A percentile compares a stretch with the other conserved stretches of the same genome.
These are phyloP conservation scores for Rhinopomastus cyanomelas DNA, from an alignment of 2,113 vertebrate genomes.

Conservation along the genomic window DNA sequence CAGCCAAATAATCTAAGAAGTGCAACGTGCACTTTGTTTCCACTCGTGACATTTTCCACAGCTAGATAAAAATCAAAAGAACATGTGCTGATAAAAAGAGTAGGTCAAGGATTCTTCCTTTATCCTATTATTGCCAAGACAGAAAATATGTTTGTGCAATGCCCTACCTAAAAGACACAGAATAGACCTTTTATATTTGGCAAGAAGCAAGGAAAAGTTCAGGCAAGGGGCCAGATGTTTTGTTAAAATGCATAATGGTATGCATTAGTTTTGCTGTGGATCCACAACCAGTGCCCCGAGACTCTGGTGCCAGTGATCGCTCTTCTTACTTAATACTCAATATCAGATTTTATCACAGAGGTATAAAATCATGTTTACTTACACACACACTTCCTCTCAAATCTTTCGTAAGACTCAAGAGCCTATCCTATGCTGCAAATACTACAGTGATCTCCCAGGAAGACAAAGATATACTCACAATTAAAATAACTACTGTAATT, in stretches of 20 bases:
- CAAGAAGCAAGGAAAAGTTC: constrained; percentile 54
- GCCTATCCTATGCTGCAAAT: background rate
- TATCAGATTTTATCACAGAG: background rate
- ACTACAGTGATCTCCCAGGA: background rate
- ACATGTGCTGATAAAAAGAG: background rate
- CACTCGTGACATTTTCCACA: constrained; percentile 37
- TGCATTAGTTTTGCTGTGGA: background rate
- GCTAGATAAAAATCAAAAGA: constrained; percentile 49
- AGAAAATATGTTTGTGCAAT: constrained; percentile 40
- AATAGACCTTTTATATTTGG: constrained; percentile 42
- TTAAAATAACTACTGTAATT: background rate
- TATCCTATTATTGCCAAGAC: constrained; percentile 20
- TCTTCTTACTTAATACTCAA: background rate
- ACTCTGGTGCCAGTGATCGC: background rate
- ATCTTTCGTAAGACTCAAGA: background rate
- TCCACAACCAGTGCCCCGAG: background rate
- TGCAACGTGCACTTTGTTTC: constrained; percentile 40
- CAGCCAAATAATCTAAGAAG: constrained; percentile 36
- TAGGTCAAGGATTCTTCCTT: constrained; percentile 55
- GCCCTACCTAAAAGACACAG: constrained; percentile 18
- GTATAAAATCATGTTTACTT: background rate
- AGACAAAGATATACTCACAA: background rate
- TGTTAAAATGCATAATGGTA: background rate
- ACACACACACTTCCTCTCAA: background rate
- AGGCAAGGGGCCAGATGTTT: constrained; percentile 36